Evolutionary conservation across 64 coral and sea anemone species (phyloP), one percentile per base, ranked within the genome.

Genomic region (Stylophora pistillata): DNA sequence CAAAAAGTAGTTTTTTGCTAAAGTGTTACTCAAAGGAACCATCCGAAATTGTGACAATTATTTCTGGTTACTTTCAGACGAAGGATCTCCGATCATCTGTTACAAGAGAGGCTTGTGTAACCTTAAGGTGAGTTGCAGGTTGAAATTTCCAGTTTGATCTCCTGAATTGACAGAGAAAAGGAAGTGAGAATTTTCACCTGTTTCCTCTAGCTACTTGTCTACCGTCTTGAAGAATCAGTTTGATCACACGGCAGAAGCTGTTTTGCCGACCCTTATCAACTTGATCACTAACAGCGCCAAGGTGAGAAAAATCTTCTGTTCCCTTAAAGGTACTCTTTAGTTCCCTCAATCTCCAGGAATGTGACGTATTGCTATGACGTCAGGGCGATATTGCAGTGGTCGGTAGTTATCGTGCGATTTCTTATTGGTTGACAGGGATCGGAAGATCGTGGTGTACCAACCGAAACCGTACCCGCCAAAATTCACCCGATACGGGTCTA

Each of bases 241-340:
- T 90, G 97, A 95, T 78, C 93, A 95, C 66, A 90, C 94, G 52
- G 97, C 97, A 26, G 97, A 99, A 89, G 90, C 90, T 10, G 78
- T 95, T 30, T 69, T 99, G 13, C 97, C 97, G 13, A 78, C 90
- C 73, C 76, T 99, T 2, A 90, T 99, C 15, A 95, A 95, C 79
- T 70, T 99, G 47, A 92, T 92, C 56, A 86, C 93, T 21, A 99
- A 99, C 62, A 95, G 90, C 86, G 97, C 97, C 54, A 99, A 99
- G 93, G 97, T 99, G 72, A 71, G 68, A 73, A 16, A 54, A 28
- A 69, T 37, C 13, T 63, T 11, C 3, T 30, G 21, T 58, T 26
- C 31, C 12, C 54, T 52, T 25, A 25, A 1, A 11, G 61, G 20
- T 64, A 64, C 17, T 18, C 23, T 6, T 64, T 64, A 23, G 0